Evolutionary conservation across 2,797 vertebrate species (phyloP), one percentile per base, ranked within the genome.

Genomic region (Chaetodon trifasciatus): DNA sequence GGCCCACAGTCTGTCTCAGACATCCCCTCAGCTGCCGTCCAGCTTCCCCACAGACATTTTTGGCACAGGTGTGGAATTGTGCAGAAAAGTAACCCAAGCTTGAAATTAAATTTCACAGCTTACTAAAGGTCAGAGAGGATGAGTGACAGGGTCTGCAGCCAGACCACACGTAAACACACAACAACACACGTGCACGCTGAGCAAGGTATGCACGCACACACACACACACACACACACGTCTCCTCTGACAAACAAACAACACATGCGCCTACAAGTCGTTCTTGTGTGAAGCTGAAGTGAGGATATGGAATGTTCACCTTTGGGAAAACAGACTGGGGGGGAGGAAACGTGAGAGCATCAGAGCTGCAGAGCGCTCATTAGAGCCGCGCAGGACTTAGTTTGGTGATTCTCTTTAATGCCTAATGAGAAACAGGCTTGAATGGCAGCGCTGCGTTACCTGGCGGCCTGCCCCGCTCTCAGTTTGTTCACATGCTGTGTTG

Each of bases 371-470:
- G 87, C 74, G 89, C 90, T 93, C 88, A 88, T 95, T 92, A 94
- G 84, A 67, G 83, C 65, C 73, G 61, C 11, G n/a, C 77, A 76
- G 78, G 74, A 81, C 57, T 82, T 57, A 62, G 35, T 89, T 91
- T 53, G 67, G 82, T 90, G 56, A 91, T 78, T 92, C 81, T 58
- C 84, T 83, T 83, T 90, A 89, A 92, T 91, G 83, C 81, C 62
- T 94, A 93, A 95, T 92, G 88, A 93, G 91, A 92, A 95, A 78
- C 94, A 95, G 92, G 70, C 84, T 91, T 9, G 77, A 92, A 85
- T 81, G 86, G 88, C 82, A 79, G 81, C 11, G 8, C 21, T 74
- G 70, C 57, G 10, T 84, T 85, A 75, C 57, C 83, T 6, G 83
- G 69, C 85, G 23, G 58, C 11, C 86, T 16, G 70, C 71, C 70